Conservation (phyloP, 1,140 invertebrate genomes). For the Ceratoteleas bidentatus region DNA sequence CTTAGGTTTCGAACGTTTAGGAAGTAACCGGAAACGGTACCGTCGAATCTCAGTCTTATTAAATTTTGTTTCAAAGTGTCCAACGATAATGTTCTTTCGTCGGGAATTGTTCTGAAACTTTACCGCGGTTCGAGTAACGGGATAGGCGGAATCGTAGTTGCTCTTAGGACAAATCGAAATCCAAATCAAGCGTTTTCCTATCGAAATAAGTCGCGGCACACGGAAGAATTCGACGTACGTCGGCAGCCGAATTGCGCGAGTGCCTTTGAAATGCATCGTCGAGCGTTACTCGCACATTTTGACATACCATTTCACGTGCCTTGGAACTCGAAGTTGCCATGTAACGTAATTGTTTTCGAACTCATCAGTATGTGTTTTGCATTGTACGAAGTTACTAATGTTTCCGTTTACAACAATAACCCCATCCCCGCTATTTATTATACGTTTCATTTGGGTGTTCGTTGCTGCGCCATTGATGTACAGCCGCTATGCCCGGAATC, state of each 20-base stretch:
- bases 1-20: too few relatives aligned
- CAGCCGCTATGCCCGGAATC: slow-evolving; percentile 25
- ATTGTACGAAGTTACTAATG: slow-evolving; percentile 56
- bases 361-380: slow-evolving; percentile 37
- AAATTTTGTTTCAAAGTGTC: too few relatives aligned
- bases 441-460: slow-evolving; percentile 38
- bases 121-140: too few relatives aligned
- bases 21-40: too few relatives aligned
- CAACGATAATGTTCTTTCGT: too few relatives aligned
- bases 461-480: slow-evolving; percentile 30
- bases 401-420: slow-evolving; percentile 48
- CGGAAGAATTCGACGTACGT: slow-evolving; percentile 18
- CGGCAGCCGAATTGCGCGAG: slow-evolving; percentile 4
- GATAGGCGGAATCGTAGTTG: neutral
- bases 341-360: slow-evolving; percentile 40
- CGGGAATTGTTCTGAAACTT: neutral
- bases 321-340: slow-evolving; percentile 31
- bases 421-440: slow-evolving; percentile 37
- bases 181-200: slow-evolving; percentile 12
- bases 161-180: neutral
- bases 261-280: slow-evolving; percentile 25
- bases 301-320: slow-evolving; percentile 32
- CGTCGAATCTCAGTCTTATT: too few relatives aligned
- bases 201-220: slow-evolving; percentile 4
- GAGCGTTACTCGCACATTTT: slow-evolving; percentile 40